phyloP scores from a whole-genome alignment of 2,797 vertebrate species.

The Taenioides sp. region DNA sequence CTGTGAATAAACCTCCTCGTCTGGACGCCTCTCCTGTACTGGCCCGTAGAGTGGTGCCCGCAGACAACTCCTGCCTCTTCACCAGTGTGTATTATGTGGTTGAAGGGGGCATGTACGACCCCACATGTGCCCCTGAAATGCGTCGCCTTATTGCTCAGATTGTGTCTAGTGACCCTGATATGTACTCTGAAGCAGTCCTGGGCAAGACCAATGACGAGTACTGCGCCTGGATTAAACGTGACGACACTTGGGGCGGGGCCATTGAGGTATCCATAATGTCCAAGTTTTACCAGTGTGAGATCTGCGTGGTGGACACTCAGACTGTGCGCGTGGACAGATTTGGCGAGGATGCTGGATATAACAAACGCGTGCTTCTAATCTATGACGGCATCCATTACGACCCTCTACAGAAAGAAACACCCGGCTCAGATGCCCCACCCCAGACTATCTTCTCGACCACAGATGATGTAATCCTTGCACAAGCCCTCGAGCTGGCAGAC shows the following conservation, averaged over 20 bases:
- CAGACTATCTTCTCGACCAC: constrained; percentile 91
- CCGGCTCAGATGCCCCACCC: constrained; percentile 82
- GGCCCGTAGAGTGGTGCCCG: constrained; percentile 86
- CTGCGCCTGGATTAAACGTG: constrained; percentile 91
- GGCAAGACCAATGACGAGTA: constrained; percentile 94
- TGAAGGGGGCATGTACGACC: constrained; percentile 91
- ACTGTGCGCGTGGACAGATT: constrained; percentile 95
- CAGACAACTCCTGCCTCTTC: constrained; percentile 98
- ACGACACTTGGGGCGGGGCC: constrained; percentile 96
- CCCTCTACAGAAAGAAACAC: constrained; percentile 84
- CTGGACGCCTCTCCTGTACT: constrained; percentile 77
- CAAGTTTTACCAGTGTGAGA: constrained; percentile 96
- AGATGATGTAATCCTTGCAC: constrained; percentile 90
- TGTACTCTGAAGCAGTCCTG: constrained; percentile 91
- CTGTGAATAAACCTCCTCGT: constrained; percentile 70
- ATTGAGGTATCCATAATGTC: constrained; percentile 97
- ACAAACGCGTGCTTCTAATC: constrained; percentile 90
- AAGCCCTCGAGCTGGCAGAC: constrained; percentile 93
- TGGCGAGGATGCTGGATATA: constrained; percentile 93
- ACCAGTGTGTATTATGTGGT: constrained; percentile 94
- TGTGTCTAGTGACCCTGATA: constrained; percentile 87
- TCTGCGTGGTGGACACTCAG: constrained; percentile 98
- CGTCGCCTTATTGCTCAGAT: constrained; percentile 92
- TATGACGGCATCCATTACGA: constrained; percentile 98
- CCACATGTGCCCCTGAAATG: constrained; percentile 89